Conservation (phyloP, 2,797 vertebrate genomes). For the Sebastes glaucus region DNA sequence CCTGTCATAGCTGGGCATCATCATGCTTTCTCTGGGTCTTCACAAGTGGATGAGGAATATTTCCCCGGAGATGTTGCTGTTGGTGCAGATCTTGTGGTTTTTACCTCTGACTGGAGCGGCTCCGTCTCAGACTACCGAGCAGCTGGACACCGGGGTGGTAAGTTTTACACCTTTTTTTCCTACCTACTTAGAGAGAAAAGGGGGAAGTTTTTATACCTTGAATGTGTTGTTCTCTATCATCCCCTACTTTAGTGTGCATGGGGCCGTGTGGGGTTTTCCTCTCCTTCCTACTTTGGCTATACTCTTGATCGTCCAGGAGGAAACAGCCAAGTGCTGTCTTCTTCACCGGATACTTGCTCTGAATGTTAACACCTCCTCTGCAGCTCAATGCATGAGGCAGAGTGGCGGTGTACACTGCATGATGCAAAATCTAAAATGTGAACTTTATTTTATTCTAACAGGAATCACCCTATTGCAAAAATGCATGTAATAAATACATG, state of each 20-base stretch:
- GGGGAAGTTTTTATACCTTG: constrained; percentile 23
- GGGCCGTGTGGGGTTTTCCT: constrained; percentile 32
- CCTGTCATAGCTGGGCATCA: constrained; percentile 66
- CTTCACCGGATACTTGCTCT: constrained; percentile 57
- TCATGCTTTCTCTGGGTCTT: constrained; percentile 51
- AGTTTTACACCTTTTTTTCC: constrained; percentile 38
- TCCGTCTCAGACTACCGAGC: constrained; percentile 71
- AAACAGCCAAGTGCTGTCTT: constrained; percentile 41
- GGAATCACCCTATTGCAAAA: not conserved
- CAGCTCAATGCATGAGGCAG: constrained; percentile 33
- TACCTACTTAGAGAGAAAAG: not conserved
- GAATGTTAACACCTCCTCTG: constrained; percentile 68
- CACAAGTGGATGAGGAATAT: constrained; percentile 75
- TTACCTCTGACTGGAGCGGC: constrained; percentile 70
- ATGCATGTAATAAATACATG: not conserved
- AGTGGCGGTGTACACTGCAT: not conserved
- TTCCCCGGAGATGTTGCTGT: constrained; percentile 64
- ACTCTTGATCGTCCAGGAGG: constrained; percentile 29
- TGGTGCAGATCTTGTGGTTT: constrained; percentile 73
- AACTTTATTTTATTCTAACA: not conserved
- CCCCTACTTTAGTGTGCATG: not conserved
- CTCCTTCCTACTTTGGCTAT: not conserved
- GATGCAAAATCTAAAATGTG: not conserved
- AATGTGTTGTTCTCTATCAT: not conserved
- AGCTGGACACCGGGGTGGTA: constrained; percentile 81